phyloP scores from a whole-genome alignment of 2,888 invertebrate genomes.

The Neria commutata region DNA sequence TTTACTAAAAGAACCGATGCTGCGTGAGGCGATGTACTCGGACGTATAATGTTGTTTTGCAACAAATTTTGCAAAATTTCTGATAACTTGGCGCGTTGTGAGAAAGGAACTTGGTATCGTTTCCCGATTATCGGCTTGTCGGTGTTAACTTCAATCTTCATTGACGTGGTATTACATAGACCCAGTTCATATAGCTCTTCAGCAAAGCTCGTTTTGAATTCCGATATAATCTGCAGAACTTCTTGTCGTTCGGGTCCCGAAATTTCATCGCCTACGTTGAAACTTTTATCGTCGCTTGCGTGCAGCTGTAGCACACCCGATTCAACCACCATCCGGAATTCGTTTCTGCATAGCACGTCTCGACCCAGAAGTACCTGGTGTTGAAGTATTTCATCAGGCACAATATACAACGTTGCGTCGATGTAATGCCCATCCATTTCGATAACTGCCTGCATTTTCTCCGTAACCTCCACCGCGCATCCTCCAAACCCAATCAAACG shows the following conservation, averaged over 20 bases:
- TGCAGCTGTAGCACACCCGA: conserved; percentile 13
- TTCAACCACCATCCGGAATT: conserved; percentile 1
- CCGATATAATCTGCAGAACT: not conserved
- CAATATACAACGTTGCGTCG: too few relatives aligned
- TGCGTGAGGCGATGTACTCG: too few relatives aligned
- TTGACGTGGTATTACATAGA: conserved; percentile 22
- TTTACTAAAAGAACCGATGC: too few relatives aligned
- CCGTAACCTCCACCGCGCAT: not conserved
- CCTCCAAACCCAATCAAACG: conserved; percentile 9
- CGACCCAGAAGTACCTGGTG: too few relatives aligned
- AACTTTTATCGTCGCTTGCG: not conserved
- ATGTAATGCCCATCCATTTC: conserved; percentile 1
- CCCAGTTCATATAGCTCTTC: conserved; percentile 22
- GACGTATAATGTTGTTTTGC: conserved; percentile 22
- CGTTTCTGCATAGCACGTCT: not conserved
- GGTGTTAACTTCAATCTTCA: conserved; percentile 23
- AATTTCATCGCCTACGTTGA: conserved; percentile 6
- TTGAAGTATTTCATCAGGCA: not conserved
- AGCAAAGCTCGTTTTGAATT: conserved; percentile 15
- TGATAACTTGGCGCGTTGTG: conserved; percentile 12
- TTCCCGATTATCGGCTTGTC: conserved; percentile 21
- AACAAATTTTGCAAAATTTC: conserved; percentile 18
- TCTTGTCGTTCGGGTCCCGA: not conserved
- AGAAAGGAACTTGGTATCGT: conserved; percentile 24
- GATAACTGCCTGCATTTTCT: conserved; percentile 5